Base-by-base conservation (phyloP, 2,797 vertebrate genomes). In the Kryptolebias ocellatus region DNA sequence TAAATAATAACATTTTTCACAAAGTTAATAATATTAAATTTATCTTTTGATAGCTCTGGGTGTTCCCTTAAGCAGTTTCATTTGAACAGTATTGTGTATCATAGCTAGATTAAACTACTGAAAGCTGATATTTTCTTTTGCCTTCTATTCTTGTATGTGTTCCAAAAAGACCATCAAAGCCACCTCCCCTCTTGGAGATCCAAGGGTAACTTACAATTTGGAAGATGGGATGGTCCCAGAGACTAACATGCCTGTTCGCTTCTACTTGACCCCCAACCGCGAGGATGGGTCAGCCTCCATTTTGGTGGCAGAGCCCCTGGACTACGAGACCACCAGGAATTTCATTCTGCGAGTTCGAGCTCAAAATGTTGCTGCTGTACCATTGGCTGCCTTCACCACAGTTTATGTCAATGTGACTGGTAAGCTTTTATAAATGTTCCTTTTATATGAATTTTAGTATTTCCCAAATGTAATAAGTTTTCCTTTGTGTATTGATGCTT, bases 191-290 rank as follows among this genome's bases (percentile, higher is more conserved):
- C 92, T 96, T 1, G 96, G 95, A 10, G 96, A 96, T 84, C 94
- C 95, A 27, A 92, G 94, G 58, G 94, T 96, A 57, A 96, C 94
- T 0, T 96, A 97, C 53, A 96, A 93, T 80, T 83, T 96, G 67
- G 95, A 96, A 64, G 96, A 96, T 3, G 96, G 95, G 5, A 93
- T 96, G 90, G 95, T 97, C 54, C 95, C 94, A 0, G 95, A 96
- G 85, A 95, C 94, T 85, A 97, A 96, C 92, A 95, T 96, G 94
- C 96, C 96, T 0, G 91, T 96, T 39, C 94, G 91, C 27, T 97
- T 97, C 90, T 97, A 96, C 84, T 74, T 97, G 84, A 96, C 95
- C 31, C 94, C 95, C n/a, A 97, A 97, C 88, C 91, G 95, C 50
- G 94, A 94, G 5, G 94, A 96, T 3, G 94, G 95, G 16, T 96